These are phyloP conservation scores for Bagarius yarrelli DNA, from an alignment of 2,113 vertebrate genomes.

Conservation along the genomic window DNA sequence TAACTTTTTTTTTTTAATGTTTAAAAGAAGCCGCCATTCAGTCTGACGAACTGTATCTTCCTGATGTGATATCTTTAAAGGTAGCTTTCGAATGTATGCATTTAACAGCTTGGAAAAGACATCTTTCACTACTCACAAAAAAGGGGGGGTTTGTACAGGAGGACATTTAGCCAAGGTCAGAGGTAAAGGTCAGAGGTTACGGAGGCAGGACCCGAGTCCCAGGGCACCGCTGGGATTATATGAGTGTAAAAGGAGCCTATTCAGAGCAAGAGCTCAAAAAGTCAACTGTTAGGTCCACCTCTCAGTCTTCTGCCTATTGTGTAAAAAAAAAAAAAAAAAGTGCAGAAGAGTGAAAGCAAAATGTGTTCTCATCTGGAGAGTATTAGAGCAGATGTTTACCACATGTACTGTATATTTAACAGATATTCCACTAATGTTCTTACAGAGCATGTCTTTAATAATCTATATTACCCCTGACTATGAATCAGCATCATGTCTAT, in stretches of 20 bases:
- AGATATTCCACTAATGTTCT: slow-evolving; percentile 7
- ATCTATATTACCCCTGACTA: background rate
- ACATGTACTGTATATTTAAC: slow-evolving; percentile 3
- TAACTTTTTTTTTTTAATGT: too few relatives aligned
- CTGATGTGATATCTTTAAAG: background rate
- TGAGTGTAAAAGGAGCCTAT: slow-evolving; percentile 77
- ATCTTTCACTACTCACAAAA: slow-evolving; percentile 54
- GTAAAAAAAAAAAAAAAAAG: slow-evolving; percentile 7
- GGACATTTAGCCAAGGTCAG: slow-evolving; percentile 71
- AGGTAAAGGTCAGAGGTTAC: slow-evolving; percentile 71
- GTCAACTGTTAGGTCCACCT: slow-evolving; percentile 66
- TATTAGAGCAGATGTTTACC: slow-evolving; percentile 18
- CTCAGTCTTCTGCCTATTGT: slow-evolving; percentile 47
- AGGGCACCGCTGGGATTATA: slow-evolving; percentile 74
- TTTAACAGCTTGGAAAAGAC: slow-evolving; percentile 30
- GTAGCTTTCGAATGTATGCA: background rate
- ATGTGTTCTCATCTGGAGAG: slow-evolving; percentile 14
- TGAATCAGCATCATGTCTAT: background rate
- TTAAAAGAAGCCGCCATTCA: background rate
- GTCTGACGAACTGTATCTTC: background rate
- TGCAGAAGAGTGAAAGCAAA: slow-evolving; percentile 7
- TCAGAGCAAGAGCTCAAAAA: slow-evolving; percentile 73
- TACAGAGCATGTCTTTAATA: background rate
- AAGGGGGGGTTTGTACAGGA: slow-evolving; percentile 60
- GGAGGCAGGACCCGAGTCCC: slow-evolving; percentile 61